Evolutionary conservation across 1,140 invertebrate species (phyloP).

Genomic region (Ooceraea biroi): DNA sequence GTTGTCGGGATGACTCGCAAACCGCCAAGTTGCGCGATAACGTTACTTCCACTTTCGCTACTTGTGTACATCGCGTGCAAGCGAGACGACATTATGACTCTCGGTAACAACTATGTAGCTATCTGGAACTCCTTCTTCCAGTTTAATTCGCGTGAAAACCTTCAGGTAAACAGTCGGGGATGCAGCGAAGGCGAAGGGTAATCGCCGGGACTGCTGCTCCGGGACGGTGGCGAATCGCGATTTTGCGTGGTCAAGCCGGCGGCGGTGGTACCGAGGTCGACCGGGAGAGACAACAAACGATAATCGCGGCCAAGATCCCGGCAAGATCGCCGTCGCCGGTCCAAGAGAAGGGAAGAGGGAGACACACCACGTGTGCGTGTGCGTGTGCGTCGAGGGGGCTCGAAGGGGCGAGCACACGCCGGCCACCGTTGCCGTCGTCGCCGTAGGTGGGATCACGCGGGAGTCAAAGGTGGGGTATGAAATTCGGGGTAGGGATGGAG

Average conservation of each 20-base stretch:
- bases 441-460: slow-evolving; percentile 61
- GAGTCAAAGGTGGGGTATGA: slow-evolving; percentile 39
- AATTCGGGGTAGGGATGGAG: slow-evolving; percentile 46
- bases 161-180: slow-evolving; percentile 8
- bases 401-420: slow-evolving; percentile 25
- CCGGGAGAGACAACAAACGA: slow-evolving; percentile 65
- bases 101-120: not conserved
- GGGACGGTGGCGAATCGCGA: slow-evolving; percentile 22
- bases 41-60: not conserved
- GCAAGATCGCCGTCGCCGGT: slow-evolving; percentile 13
- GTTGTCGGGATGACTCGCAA: too few species aligned
- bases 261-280: slow-evolving; percentile 42
- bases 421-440: not conserved
- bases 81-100: not conserved
- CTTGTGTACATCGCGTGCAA: not conserved
- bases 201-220: not conserved
- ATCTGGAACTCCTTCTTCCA: not conserved
- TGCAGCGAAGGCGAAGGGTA: slow-evolving; percentile 32
- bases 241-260: slow-evolving; percentile 46
- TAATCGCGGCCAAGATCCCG: slow-evolving; percentile 63
- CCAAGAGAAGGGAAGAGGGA: slow-evolving; percentile 15
- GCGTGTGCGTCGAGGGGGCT: slow-evolving; percentile 21
- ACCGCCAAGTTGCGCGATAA: too few species aligned
- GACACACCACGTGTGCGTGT: slow-evolving; percentile 39
- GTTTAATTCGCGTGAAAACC: slow-evolving; percentile 9